A percentile compares a stretch with the other conserved stretches of the same genome.
phyloP scores from a whole-genome alignment of 1,140 invertebrate genomes.

The Calosoma granatense region DNA sequence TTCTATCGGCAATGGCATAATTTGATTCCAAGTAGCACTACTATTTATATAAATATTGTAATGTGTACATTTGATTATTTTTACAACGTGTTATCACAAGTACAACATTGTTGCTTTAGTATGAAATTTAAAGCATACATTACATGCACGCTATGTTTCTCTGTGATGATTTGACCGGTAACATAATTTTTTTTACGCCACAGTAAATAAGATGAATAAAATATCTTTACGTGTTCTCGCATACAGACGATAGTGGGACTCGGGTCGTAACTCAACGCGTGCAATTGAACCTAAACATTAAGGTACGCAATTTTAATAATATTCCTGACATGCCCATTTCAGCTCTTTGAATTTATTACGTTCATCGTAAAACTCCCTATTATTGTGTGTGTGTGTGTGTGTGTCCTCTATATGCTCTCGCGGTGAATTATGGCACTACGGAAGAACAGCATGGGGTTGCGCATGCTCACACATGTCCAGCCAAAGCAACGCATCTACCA shows the following conservation, averaged over 20 bases:
- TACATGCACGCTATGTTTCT: no score
- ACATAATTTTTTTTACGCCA: not conserved
- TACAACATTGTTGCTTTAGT: no score
- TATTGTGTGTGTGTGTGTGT: no score
- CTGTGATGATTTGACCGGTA: no score
- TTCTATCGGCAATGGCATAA: no score
- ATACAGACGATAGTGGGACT: not conserved
- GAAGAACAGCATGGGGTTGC: no score
- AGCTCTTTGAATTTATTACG: slow-evolving; percentile 16
- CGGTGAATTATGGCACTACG: not conserved
- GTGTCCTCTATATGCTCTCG: not conserved
- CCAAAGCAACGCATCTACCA: not conserved
- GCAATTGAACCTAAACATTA: slow-evolving; percentile 4
- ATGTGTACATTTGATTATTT: no score
- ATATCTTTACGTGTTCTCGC: not conserved
- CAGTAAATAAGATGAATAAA: not conserved
- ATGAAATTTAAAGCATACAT: no score
- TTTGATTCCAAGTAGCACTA: no score
- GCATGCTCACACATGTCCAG: no score
- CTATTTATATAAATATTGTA: no score
- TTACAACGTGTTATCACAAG: no score
- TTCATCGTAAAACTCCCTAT: slow-evolving; percentile 18
- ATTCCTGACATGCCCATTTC: slow-evolving; percentile 16
- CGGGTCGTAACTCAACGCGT: not conserved
- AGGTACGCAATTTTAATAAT: slow-evolving; percentile 16